These are phyloP conservation scores for Synanthedon vespiformis DNA, from an alignment of 2,888 invertebrate genomes.

Conservation along the genomic window DNA sequence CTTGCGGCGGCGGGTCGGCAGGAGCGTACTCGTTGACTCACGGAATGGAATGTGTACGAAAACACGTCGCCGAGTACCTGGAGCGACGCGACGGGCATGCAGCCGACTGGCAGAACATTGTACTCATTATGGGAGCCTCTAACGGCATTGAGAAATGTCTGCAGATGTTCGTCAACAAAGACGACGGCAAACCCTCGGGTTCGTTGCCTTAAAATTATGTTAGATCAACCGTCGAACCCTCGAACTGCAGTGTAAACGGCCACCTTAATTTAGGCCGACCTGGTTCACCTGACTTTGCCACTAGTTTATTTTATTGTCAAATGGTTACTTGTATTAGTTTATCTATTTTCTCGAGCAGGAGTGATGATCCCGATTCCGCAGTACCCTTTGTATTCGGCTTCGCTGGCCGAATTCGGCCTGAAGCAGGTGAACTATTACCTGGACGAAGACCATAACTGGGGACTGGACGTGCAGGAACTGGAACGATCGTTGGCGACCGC, in stretches of 20 bases:
- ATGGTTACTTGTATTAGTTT: no score
- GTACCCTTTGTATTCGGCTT: constrained; percentile 96
- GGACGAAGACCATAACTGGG: constrained; percentile 89
- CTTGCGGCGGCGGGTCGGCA: constrained; percentile 84
- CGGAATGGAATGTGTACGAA: constrained; percentile 87
- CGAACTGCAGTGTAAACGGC: no score
- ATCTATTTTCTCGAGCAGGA: constrained; percentile 54
- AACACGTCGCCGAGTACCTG: constrained; percentile 87
- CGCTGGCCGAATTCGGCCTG: constrained; percentile 90
- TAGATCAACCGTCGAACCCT: no score
- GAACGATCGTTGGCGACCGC: constrained; percentile 76
- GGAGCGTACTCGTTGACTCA: constrained; percentile 91
- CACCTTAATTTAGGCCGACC: no score
- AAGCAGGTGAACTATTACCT: constrained; percentile 86
- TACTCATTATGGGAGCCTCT: constrained; percentile 91
- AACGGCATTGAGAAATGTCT: constrained; percentile 91
- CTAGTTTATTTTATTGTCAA: no score
- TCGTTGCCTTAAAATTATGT: not conserved
- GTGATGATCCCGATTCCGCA: constrained; percentile 98
- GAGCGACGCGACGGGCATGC: constrained; percentile 72
- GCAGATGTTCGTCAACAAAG: constrained; percentile 71
- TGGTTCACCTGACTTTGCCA: no score
- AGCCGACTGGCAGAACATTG: constrained; percentile 80
- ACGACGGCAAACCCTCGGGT: constrained; percentile 68
- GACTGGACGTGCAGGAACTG: constrained; percentile 80